Percentiles rank a stretch among this genome's conserved stretches.
phyloP scores from a whole-genome alignment of 2,797 vertebrate species.

The Mormyrops attenuatus region DNA sequence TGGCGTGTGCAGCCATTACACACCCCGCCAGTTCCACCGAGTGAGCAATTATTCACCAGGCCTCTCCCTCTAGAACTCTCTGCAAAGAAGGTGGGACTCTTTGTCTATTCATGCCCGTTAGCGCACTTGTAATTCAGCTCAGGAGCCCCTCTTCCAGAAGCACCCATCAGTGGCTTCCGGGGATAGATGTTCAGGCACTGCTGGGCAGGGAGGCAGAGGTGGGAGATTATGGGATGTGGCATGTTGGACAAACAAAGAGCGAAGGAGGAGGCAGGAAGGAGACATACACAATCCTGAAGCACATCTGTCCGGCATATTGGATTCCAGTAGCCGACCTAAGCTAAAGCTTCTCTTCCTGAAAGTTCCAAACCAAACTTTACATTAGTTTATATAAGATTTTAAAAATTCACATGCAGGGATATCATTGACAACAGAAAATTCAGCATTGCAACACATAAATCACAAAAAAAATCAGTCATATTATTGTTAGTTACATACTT shows the following conservation, averaged over 20 bases:
- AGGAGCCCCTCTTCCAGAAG: not conserved
- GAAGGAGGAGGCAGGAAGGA: slow-evolving; percentile 53
- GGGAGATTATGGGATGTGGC: slow-evolving; percentile 20
- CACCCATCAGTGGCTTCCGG: not conserved
- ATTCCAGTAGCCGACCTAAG: slow-evolving; percentile 42
- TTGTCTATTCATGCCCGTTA: not conserved
- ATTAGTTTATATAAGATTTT: slow-evolving; percentile 47
- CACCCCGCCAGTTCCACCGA: not conserved
- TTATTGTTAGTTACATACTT: not conserved
- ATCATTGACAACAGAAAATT: slow-evolving; percentile 51
- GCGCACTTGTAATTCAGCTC: not conserved
- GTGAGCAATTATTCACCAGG: not conserved
- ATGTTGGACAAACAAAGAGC: slow-evolving; percentile 56
- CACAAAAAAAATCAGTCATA: not conserved
- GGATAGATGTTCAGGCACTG: not conserved
- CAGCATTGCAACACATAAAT: slow-evolving; percentile 19
- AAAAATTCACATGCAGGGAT: slow-evolving; percentile 45
- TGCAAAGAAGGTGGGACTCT: not conserved
- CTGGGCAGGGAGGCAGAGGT: slow-evolving; percentile 20
- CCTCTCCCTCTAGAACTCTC: slow-evolving; percentile 23
- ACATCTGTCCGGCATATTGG: slow-evolving; percentile 63
- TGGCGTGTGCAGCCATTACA: not conserved
- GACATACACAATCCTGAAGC: slow-evolving; percentile 53
- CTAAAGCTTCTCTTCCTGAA: slow-evolving; percentile 27
- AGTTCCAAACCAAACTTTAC: slow-evolving; percentile 52